These are phyloP conservation scores for Cyprinodon brontotheroides DNA, from an alignment of 2,113 vertebrate species.

Conservation along the genomic window DNA sequence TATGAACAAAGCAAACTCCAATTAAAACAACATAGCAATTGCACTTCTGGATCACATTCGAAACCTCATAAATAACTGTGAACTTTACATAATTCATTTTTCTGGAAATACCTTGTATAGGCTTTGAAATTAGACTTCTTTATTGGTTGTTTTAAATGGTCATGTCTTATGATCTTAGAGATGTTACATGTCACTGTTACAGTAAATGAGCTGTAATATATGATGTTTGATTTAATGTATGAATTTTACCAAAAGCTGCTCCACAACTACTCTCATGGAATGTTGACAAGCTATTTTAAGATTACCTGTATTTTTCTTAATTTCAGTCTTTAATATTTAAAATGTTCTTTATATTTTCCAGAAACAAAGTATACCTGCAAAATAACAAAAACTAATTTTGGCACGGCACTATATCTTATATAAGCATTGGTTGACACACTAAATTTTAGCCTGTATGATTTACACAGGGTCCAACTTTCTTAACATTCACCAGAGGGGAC, in stretches of 20 bases:
- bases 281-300: constrained; percentile 39
- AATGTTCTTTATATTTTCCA: background rate
- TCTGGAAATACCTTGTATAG: constrained; percentile 51
- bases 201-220: background rate
- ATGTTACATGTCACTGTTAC: constrained; percentile 79
- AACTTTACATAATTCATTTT: constrained; percentile 56
- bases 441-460: background rate
- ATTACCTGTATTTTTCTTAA: constrained; percentile 68
- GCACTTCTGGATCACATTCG: constrained; percentile 24
- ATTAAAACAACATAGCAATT: constrained; percentile 28
- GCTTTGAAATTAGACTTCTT: constrained; percentile 62
- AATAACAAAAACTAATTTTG: constrained; percentile 31
- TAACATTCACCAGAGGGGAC: background rate
- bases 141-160: constrained; percentile 82
- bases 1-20: constrained; percentile 16
- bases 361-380: constrained; percentile 22
- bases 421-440: background rate
- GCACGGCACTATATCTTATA: constrained; percentile 4
- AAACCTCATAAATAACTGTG: constrained; percentile 46
- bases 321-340: constrained; percentile 41
- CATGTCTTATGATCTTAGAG: constrained; percentile 73
- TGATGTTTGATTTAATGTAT: constrained; percentile 57
- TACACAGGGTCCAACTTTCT: background rate
- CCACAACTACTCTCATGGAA: constrained; percentile 54
- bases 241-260: constrained; percentile 83